Percentiles rank a stretch among this genome's conserved stretches.
phyloP scores from a whole-genome alignment of 2,888 invertebrate genomes.

The Heliconius sara region DNA sequence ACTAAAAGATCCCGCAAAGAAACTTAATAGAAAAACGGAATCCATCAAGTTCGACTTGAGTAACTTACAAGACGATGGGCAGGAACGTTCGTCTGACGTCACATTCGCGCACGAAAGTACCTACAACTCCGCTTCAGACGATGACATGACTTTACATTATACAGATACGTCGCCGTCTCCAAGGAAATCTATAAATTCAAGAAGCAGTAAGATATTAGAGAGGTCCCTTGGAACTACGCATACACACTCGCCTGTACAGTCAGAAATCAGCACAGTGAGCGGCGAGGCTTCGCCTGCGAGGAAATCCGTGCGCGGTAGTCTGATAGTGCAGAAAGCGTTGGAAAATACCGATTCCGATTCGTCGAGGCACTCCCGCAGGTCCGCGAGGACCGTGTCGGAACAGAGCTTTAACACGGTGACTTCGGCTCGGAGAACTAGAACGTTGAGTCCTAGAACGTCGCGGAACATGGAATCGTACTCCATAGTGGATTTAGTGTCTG shows the following conservation, averaged over 20 bases:
- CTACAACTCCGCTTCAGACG: slow-evolving; percentile 48
- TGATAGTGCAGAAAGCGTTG: slow-evolving; percentile 59
- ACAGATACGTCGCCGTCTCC: slow-evolving; percentile 64
- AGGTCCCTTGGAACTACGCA: slow-evolving; percentile 50
- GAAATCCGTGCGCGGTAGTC: slow-evolving; percentile 56
- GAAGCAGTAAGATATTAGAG: slow-evolving; percentile 60
- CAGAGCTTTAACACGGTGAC: slow-evolving; percentile 50
- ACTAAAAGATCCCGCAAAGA: slow-evolving; percentile 64
- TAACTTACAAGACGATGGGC: slow-evolving; percentile 58
- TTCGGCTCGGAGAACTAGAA: slow-evolving; percentile 53
- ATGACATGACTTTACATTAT: slow-evolving; percentile 60
- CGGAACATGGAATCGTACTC: slow-evolving; percentile 67
- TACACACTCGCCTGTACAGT: slow-evolving; percentile 27
- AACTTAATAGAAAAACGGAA: slow-evolving; percentile 62
- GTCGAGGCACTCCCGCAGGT: slow-evolving; percentile 46
- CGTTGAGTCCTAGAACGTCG: slow-evolving; percentile 54
- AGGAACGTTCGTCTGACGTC: slow-evolving; percentile 49
- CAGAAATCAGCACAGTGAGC: not conserved
- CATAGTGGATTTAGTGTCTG: slow-evolving; percentile 71
- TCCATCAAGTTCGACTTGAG: slow-evolving; percentile 77
- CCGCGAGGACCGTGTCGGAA: slow-evolving; percentile 49
- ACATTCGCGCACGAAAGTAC: slow-evolving; percentile 43
- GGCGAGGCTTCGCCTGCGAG: slow-evolving; percentile 39
- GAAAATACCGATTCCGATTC: slow-evolving; percentile 26
- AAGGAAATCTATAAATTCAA: slow-evolving; percentile 59